Conservation (phyloP, 2,113 vertebrate species). For the Bucco capensis region DNA sequence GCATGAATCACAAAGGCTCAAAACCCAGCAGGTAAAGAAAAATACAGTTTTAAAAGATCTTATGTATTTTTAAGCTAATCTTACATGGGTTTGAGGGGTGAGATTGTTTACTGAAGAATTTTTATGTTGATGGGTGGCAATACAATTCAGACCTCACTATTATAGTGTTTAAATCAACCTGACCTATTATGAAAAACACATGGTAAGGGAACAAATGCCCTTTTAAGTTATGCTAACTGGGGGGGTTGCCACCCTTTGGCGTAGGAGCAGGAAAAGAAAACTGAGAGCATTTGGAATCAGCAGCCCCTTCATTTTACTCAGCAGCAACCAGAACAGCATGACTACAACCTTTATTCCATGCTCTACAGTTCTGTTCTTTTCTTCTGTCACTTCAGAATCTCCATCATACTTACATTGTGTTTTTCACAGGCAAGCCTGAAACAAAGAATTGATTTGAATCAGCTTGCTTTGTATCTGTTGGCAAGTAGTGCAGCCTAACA, state of each 20-base stretch:
- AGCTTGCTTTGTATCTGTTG: background rate
- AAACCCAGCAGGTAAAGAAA: conserved; percentile 19
- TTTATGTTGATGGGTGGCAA: background rate
- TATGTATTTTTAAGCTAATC: background rate
- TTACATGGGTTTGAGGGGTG: background rate
- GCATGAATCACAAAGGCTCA: background rate
- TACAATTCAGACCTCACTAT: background rate
- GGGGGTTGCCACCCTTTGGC: background rate
- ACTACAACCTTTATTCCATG: background rate
- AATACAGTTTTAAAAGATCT: background rate
- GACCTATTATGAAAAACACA: background rate
- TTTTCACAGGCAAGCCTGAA: background rate
- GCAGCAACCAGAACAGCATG: background rate
- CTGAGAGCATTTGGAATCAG: background rate
- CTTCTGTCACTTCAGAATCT: background rate
- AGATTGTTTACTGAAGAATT: background rate
- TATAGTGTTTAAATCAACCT: background rate
- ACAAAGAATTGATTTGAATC: background rate
- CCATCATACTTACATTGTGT: background rate
- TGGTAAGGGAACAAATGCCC: background rate
- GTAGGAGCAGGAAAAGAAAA: background rate
- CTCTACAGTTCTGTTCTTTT: background rate
- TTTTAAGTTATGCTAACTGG: background rate
- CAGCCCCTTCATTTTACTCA: conserved; percentile 8
- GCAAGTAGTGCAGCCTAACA: background rate